Percentiles rank a stretch among this genome's conserved stretches.
These are phyloP conservation scores for Lynx canadensis DNA, from an alignment of 2,113 vertebrate genomes.

Conservation along the genomic window DNA sequence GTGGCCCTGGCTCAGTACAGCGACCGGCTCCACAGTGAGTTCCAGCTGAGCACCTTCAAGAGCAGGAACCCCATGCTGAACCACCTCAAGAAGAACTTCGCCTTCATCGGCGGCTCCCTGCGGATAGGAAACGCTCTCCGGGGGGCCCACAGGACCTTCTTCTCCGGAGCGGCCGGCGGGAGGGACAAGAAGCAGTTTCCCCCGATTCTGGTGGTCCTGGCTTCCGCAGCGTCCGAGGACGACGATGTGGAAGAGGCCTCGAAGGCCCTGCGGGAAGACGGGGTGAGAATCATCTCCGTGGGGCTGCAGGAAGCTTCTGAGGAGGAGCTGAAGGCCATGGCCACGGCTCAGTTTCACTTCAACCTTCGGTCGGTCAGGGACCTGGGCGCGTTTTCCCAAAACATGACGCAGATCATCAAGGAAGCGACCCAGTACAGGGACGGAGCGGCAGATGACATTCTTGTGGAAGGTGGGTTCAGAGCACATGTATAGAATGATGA, in stretches of 20 bases:
- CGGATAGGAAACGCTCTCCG: constrained; percentile 74
- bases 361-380: constrained; percentile 55
- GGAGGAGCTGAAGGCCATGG: constrained; percentile 76
- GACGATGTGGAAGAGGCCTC: constrained; percentile 72
- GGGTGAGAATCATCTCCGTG: constrained; percentile 79
- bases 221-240: constrained; percentile 78
- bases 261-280: constrained; percentile 57
- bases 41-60: constrained; percentile 74
- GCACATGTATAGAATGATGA: accelerated
- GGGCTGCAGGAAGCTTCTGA: constrained; percentile 70
- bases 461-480: constrained; percentile 54
- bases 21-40: constrained; percentile 60
- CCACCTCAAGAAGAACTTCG: constrained; percentile 79
- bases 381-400: constrained; percentile 69
- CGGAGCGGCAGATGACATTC: neutral
- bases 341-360: constrained; percentile 69
- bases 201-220: constrained; percentile 80
- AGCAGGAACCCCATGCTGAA: constrained; percentile 76
- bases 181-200: constrained; percentile 78
- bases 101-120: constrained; percentile 69
- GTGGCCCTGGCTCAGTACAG: constrained; percentile 83
- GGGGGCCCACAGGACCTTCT: constrained; percentile 67
- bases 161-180: constrained; percentile 34
- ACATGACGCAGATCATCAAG: constrained; percentile 75
- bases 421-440: constrained; percentile 43